phyloP scores from a whole-genome alignment of 1,140 invertebrate species.

The Ruditapes philippinarum region DNA sequence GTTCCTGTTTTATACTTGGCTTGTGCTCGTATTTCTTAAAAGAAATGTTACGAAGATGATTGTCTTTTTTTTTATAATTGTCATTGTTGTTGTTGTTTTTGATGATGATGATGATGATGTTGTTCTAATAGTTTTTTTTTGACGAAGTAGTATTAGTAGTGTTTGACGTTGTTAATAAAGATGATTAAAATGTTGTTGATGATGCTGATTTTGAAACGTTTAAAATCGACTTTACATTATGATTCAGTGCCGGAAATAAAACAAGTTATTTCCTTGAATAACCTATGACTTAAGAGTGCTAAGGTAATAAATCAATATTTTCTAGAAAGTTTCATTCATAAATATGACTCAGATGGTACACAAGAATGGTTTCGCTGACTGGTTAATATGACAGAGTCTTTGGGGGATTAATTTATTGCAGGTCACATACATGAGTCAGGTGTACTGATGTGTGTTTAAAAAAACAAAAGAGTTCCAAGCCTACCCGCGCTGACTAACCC shows the following conservation, averaged over 20 bases:
- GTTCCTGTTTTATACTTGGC: no score
- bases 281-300: no score
- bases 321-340: background rate
- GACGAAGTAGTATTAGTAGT: no score
- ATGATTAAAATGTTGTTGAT: background rate
- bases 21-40: no score
- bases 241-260: background rate
- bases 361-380: background rate
- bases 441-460: no score
- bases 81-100: no score
- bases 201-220: background rate
- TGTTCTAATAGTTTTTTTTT: no score
- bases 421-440: background rate
- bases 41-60: no score
- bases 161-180: background rate
- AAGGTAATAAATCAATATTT: no score
- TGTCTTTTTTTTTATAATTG: no score
- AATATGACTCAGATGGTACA: background rate
- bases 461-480: background rate
- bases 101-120: no score
- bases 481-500: background rate
- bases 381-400: background rate
- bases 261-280: no score
- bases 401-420: background rate
- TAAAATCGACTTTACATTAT: background rate